Evolutionary conservation across 30 jellyfish, hydroid and myxozoan species (phyloP).

Genomic region (Hydractinia symbiolongicarpus): DNA sequence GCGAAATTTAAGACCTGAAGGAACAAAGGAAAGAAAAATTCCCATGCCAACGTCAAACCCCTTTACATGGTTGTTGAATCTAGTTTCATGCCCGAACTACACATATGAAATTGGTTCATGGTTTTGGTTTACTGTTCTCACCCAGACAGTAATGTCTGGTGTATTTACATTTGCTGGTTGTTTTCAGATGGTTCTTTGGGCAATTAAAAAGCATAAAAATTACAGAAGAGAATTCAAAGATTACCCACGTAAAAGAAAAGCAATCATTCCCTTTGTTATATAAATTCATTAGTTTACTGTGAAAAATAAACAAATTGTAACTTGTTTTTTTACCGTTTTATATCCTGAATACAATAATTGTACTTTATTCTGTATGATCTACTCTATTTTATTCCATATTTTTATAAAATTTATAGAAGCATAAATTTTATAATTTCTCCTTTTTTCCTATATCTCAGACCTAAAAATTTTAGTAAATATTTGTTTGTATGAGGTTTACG

Average conservation of each 20-base stretch:
- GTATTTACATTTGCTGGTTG: constrained; percentile 75
- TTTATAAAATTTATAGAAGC: too few relatives aligned
- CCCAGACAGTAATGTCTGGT: constrained; percentile 77
- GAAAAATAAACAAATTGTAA: not conserved
- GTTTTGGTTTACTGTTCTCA: constrained; percentile 76
- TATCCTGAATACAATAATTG: too few relatives aligned
- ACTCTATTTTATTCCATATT: too few relatives aligned
- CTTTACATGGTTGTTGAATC: constrained; percentile 58
- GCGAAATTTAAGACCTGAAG: constrained; percentile 72
- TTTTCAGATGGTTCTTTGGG: constrained; percentile 84
- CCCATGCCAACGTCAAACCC: constrained; percentile 81
- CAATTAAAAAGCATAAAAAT: constrained; percentile 69
- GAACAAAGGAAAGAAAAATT: constrained; percentile 77
- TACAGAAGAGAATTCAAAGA: constrained; percentile 80
- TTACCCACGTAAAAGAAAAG: constrained; percentile 80
- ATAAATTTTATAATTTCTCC: too few relatives aligned
- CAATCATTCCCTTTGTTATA: constrained; percentile 72
- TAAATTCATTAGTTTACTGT: constrained; percentile 12
- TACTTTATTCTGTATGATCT: too few relatives aligned
- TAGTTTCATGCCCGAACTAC: constrained; percentile 93
- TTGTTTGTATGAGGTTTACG: too few relatives aligned
- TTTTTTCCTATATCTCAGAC: too few relatives aligned
- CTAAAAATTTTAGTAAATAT: too few relatives aligned
- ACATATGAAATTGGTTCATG: constrained; percentile 93
- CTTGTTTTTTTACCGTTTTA: too few relatives aligned